Evolutionary conservation across 2,888 invertebrate genomes (phyloP), one percentile per base, ranked within the genome.

Genomic region (Aleiodes alternator): DNA sequence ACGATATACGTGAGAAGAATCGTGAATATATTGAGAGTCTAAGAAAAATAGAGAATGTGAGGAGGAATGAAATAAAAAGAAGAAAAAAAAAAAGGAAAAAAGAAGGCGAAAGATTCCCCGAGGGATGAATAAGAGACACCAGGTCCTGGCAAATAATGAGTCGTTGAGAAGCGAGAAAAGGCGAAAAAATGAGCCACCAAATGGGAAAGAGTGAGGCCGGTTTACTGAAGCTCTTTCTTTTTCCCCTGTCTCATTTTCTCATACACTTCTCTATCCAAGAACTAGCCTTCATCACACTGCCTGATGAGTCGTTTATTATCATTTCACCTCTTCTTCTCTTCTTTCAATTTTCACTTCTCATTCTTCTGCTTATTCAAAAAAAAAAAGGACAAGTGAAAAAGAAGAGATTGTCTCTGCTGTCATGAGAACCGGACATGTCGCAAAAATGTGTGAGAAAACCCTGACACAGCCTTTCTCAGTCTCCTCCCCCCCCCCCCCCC

Each of bases 71-170:
- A 34, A 34, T 34, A 34, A 34, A 34, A 34, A 34, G 34, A 6
- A 34, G 34, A 34, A 23, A 23, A 23, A 23, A 23, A 23, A 23
- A 59, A 16, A 8, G 9, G 56, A 23, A 23, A 23, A 23, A 23
- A 59, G 16, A 8, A 16, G 56, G 9, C 55, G 29, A 43, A 38
- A 14, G 56, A 38, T 72, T 43, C 38, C 72, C 48, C 51, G 34
- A 53, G 38, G 50, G 64, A 43, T 43, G 48, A n/a, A 34, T 31
- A 9, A 16, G 16, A 38, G 34, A 43, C 51, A 23, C 64, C 29
- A 69, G 3, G 55, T 69, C 29, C 56, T 70, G 50, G 66, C 50
- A 71, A 53, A 64, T 71, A 66, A 75, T 75, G 72, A 77, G 74
- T 75, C 72, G 74, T 68, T 56, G 51, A 68, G 48, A 72, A 34